phyloP scores from a whole-genome alignment of 2,888 invertebrate species.

The Apodemia zela region DNA sequence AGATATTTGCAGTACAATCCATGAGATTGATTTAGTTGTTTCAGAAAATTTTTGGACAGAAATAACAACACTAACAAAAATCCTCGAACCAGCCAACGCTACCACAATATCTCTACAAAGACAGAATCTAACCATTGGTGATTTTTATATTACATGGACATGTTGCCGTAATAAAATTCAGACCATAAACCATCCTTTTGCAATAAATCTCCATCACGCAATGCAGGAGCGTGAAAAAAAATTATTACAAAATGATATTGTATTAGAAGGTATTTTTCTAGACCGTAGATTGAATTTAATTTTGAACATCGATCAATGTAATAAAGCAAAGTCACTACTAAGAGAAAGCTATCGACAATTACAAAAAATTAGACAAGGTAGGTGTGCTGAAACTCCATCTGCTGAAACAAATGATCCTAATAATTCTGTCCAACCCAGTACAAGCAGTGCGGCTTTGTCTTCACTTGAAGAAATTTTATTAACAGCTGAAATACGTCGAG shows the following conservation, averaged over 20 bases:
- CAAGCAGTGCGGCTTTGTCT: constrained; percentile 10
- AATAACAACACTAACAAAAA: constrained; percentile 3
- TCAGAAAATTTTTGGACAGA: constrained; percentile 11
- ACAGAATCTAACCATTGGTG: constrained; percentile 8
- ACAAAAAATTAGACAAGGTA: constrained; percentile 6
- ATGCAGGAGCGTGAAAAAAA: constrained; percentile 4
- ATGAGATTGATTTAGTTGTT: not conserved
- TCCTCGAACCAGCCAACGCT: not conserved
- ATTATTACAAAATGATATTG: not conserved
- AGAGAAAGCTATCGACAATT: constrained; percentile 4
- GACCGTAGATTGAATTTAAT: constrained; percentile 6
- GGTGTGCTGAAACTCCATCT: not conserved
- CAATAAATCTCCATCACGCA: not conserved
- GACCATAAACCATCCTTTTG: constrained; percentile 1
- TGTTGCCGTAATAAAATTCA: constrained; percentile 1
- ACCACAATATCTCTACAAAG: constrained; percentile 2
- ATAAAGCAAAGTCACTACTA: constrained; percentile 5
- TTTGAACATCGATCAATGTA: constrained; percentile 1
- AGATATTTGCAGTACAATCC: not conserved
- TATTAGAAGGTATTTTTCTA: constrained; percentile 8
- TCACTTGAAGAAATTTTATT: constrained; percentile 12
- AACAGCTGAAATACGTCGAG: constrained; percentile 9
- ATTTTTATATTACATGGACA: constrained; percentile 14
- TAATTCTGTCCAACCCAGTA: constrained; percentile 8
- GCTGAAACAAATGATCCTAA: constrained; percentile 11